Evolutionary conservation across 2,113 vertebrate genomes (phyloP).

Genomic region (Scartelaos histophorus): DNA sequence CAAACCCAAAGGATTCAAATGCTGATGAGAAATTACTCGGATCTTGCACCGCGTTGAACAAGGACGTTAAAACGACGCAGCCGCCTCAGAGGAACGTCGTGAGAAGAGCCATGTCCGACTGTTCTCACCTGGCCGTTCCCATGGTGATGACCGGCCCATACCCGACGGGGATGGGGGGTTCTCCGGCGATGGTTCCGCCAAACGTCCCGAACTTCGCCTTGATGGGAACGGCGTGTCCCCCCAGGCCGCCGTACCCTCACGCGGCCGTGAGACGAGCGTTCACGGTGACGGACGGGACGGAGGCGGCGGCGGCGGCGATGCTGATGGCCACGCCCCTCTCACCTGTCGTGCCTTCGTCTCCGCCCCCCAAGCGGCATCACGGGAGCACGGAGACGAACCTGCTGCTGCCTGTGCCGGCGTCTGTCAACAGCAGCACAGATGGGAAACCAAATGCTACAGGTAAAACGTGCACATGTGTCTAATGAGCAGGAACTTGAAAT

Average conservation of each 20-base stretch:
- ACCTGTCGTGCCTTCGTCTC: constrained; percentile 62
- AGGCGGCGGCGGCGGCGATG: constrained; percentile 41
- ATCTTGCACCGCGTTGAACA: constrained; percentile 9
- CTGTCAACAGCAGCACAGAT: constrained; percentile 21
- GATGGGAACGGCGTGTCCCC: constrained; percentile 26
- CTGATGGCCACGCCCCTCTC: constrained; percentile 51
- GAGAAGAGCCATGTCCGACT: constrained; percentile 89
- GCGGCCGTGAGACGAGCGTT: constrained; percentile 80
- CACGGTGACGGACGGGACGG: constrained; percentile 78
- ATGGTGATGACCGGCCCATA: constrained; percentile 74
- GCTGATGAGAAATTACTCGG: constrained; percentile 39
- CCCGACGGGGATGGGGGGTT: constrained; percentile 79
- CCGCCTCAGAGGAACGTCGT: constrained; percentile 69
- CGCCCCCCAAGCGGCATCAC: constrained; percentile 66
- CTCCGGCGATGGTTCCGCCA: constrained; percentile 11
- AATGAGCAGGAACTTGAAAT: background rate
- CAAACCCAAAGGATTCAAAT: constrained; percentile 16
- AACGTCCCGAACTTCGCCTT: constrained; percentile 30
- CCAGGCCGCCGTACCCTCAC: constrained; percentile 67
- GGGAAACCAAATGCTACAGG: constrained; percentile 31
- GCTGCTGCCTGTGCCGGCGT: constrained; percentile 66
- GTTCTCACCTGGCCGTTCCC: constrained; percentile 89
- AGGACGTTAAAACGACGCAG: constrained; percentile 42
- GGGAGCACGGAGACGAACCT: constrained; percentile 62
- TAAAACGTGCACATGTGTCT: constrained; percentile 30